Conservation (phyloP, 2,113 vertebrate species). For the Sebastes fasciatus region DNA sequence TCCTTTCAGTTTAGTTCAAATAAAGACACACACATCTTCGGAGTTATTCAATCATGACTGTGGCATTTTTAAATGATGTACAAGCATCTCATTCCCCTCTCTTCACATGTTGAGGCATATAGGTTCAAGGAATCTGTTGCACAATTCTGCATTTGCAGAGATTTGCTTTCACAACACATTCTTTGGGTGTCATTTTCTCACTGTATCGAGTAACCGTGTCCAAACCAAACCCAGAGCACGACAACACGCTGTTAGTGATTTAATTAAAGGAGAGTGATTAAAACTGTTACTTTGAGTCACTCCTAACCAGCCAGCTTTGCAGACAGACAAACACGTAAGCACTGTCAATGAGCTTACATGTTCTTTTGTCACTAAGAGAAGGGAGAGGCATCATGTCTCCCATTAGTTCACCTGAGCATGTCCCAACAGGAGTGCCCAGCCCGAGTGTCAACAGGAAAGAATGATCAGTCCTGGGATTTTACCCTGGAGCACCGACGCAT, state of each 20-base stretch:
- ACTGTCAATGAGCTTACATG: conserved; percentile 37
- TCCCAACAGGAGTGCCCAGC: conserved; percentile 75
- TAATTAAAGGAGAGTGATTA: conserved; percentile 27
- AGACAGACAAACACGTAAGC: conserved; percentile 41
- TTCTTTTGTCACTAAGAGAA: conserved; percentile 65
- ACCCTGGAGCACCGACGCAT: conserved; percentile 40
- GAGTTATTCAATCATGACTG: conserved; percentile 6
- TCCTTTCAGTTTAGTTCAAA: conserved; percentile 15
- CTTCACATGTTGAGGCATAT: conserved; percentile 77
- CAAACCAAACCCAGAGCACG: neutral
- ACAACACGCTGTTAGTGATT: neutral
- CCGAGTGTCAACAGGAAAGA: conserved; percentile 64
- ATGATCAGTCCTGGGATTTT: conserved; percentile 74
- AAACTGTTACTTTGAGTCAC: conserved; percentile 52
- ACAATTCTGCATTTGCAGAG: conserved; percentile 66
- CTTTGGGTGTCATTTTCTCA: conserved; percentile 62
- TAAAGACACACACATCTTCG: conserved; percentile 1
- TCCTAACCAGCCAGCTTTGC: conserved; percentile 20
- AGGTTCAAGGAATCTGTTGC: conserved; percentile 65
- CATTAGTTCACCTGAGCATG: conserved; percentile 73
- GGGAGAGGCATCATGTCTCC: conserved; percentile 51
- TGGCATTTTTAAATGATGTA: conserved; percentile 44
- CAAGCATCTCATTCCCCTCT: conserved; percentile 43
- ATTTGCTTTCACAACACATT: conserved; percentile 73
- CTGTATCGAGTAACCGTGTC: conserved; percentile 30